Conservation (phyloP, 1,140 invertebrate genomes). For the Choristoneura fumiferana region DNA sequence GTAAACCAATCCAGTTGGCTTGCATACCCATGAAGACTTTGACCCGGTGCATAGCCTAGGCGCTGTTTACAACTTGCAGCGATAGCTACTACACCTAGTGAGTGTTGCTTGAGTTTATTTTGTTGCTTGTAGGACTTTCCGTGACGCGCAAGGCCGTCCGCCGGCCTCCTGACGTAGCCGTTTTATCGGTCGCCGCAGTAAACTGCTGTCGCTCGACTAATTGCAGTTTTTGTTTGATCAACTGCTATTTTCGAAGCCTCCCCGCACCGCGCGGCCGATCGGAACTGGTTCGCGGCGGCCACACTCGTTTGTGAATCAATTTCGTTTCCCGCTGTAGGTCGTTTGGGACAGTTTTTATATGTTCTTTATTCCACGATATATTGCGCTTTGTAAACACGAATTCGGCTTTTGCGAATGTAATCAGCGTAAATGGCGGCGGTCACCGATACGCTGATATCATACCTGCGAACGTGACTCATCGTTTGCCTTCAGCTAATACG, state of each 20-base stretch:
- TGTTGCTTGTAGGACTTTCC: constrained; percentile 25
- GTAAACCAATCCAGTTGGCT: constrained; percentile 8
- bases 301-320: constrained; percentile 32
- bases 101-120: constrained; percentile 5
- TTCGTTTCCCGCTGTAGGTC: constrained; percentile 27
- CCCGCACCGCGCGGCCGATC: constrained; percentile 24
- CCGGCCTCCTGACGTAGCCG: constrained; percentile 14
- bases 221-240: constrained; percentile 29
- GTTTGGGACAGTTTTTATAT: constrained; percentile 23
- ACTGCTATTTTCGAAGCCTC: constrained; percentile 22
- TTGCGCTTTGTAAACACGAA: not conserved
- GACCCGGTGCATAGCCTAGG: not conserved
- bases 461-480: constrained; percentile 6
- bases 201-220: constrained; percentile 25
- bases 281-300: constrained; percentile 27
- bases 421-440: constrained; percentile 13
- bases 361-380: not conserved
- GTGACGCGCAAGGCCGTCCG: constrained; percentile 32
- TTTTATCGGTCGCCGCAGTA: constrained; percentile 17
- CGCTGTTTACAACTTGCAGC: constrained; percentile 12
- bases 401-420: constrained; percentile 11
- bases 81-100: not conserved
- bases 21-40: not conserved
- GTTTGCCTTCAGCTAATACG: constrained; percentile 8
- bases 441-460: constrained; percentile 14